Evolutionary conservation across 2,888 invertebrate genomes (phyloP), one percentile per base, ranked within the genome.

Genomic region (Lasiommata megera): DNA sequence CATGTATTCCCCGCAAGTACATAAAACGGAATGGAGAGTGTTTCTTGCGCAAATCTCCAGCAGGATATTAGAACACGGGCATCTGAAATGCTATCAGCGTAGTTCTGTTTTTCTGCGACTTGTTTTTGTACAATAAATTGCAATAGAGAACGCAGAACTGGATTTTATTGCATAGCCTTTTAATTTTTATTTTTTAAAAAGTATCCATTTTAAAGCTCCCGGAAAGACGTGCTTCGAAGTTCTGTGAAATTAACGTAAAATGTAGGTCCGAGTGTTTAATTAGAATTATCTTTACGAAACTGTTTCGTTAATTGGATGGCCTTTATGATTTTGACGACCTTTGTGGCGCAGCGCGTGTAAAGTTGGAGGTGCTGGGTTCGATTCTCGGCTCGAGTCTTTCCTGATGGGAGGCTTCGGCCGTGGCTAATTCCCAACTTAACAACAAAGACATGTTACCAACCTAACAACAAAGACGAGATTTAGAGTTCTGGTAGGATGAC

Each of bases 11-110:
- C 54, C 52, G 54, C 47, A 53, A 57, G 54, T 59, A 63, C 63
- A 58, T 65, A 65, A 65, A 67, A 58, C 60, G 60, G 61, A 61
- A 64, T 63, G 57, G 58, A 56, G 61, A 61, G 61, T 61, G 60
- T 60, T 61, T 54, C 58, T 61, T 56, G 61, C 44, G 36, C 44
- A 54, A 58, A 61, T 61, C 55, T 55, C 55, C 38, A 44, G 43
- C 52, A 44, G 55, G 43, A 55, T 47, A 52, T 58, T 52, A 53
- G 12, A 54, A 48, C 40, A 37, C 36, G 51, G 51, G 40, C 16
- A n/a, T 18, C 18, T 18, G 23, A 53, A 51, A 43, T 36, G 9
- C 23, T 5, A 16, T 40, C 29, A 16, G 6, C 9, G 23, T 48
- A 16, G 37, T 36, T 12, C 43, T 43, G 18, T 46, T 46, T 46